Conservation (phyloP, 35 echinoderm and acorn worm genomes). For the Stichopus chloronotus region DNA sequence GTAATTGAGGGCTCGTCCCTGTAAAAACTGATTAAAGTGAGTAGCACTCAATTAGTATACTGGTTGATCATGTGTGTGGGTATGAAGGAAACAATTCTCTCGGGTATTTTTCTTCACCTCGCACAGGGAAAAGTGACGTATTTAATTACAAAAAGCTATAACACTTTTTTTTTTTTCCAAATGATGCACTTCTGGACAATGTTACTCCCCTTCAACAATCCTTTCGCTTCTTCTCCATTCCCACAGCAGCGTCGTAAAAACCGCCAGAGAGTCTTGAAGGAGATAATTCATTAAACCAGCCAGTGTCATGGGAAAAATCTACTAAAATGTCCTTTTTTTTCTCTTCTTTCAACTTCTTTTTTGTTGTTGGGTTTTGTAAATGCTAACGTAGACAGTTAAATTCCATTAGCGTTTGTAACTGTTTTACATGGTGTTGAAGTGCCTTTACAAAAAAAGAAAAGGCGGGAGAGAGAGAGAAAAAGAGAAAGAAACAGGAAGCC, state of each 20-base stretch:
- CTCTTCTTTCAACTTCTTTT: no score
- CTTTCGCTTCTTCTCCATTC: not conserved
- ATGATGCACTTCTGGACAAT: conserved; percentile 11
- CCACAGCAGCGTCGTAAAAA: not conserved
- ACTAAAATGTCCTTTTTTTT: not conserved
- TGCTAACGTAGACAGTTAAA: not conserved
- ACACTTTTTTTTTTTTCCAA: not conserved
- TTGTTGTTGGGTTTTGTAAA: not conserved
- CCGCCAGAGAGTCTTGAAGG: not conserved
- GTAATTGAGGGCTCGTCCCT: not conserved
- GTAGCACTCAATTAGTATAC: not conserved
- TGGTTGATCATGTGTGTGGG: not conserved
- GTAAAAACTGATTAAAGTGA: conserved; percentile 5
- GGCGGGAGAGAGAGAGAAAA: not conserved
- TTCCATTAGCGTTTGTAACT: not conserved
- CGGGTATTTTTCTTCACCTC: not conserved
- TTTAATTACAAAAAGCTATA: conserved; percentile 39
- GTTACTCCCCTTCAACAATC: not conserved
- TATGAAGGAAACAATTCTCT: conserved; percentile 1
- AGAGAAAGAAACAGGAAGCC: no score
- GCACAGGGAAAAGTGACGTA: not conserved
- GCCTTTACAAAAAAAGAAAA: not conserved
- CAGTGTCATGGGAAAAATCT: conserved; percentile 1
- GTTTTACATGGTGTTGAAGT: not conserved
- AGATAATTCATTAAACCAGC: conserved; percentile 36